Percentiles rank a stretch among this genome's conserved stretches.
Conservation (phyloP, 92 coral and sea anemone genomes). For the Siderastrea radians region DNA sequence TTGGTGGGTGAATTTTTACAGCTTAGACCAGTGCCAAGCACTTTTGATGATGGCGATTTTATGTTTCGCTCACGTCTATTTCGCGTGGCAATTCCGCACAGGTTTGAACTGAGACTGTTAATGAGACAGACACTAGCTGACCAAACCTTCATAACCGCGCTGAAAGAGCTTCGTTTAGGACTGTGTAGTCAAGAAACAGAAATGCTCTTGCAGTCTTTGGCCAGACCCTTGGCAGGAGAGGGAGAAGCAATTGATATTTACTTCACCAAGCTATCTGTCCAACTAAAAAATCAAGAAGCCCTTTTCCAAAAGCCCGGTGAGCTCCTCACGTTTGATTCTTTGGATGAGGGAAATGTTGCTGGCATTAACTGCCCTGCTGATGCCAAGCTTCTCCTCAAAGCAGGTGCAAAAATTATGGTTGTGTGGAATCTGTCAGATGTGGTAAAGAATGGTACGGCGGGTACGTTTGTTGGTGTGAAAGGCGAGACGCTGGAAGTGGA, state of each 20-base stretch:
- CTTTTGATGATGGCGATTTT: constrained; percentile 25
- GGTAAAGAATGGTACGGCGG: constrained; percentile 55
- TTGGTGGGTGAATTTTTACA: constrained; percentile 40
- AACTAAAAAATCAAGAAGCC: constrained; percentile 32
- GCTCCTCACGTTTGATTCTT: background rate
- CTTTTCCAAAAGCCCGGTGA: constrained; percentile 9
- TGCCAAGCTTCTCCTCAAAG: constrained; percentile 4
- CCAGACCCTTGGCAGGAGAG: constrained; percentile 11
- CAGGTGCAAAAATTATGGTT: constrained; percentile 52
- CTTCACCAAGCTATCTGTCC: constrained; percentile 24
- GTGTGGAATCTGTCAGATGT: constrained; percentile 47
- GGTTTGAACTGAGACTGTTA: background rate
- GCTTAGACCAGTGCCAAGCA: constrained; percentile 34
- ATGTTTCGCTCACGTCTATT: constrained; percentile 12
- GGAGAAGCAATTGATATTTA: constrained; percentile 33
- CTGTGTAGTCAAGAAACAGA: constrained; percentile 13
- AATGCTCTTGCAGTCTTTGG: background rate
- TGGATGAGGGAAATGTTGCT: constrained; percentile 12
- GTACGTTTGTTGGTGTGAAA: constrained; percentile 15
- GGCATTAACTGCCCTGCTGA: constrained; percentile 48
- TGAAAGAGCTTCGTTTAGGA: constrained; percentile 37
- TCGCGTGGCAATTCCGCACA: background rate
- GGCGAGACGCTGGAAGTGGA: no score
- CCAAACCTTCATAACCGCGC: background rate
- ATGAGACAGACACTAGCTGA: constrained; percentile 17